These are phyloP conservation scores for Hemaris fuciformis DNA, from an alignment of 2,888 invertebrate genomes.

Conservation along the genomic window DNA sequence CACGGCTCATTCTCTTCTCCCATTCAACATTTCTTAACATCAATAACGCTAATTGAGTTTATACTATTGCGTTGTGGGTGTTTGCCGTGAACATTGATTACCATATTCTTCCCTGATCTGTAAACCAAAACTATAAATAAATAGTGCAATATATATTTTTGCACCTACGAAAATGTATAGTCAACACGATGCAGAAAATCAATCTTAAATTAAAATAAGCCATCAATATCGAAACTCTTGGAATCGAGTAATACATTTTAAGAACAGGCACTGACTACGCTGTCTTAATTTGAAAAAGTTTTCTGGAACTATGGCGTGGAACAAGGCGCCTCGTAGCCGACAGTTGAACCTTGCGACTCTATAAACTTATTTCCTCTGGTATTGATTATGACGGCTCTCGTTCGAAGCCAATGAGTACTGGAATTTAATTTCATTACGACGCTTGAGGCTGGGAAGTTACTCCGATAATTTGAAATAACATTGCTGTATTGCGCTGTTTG, in stretches of 20 bases:
- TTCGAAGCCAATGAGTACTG: constrained; percentile 40
- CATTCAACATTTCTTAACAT: no score
- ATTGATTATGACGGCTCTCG: constrained; percentile 41
- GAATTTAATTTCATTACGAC: constrained; percentile 40
- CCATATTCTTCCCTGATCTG: no score
- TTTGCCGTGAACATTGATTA: no score
- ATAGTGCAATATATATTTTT: background rate
- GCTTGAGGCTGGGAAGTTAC: constrained; percentile 28
- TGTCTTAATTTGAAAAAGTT: constrained; percentile 3
- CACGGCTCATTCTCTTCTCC: no score
- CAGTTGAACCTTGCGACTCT: background rate
- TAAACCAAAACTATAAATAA: no score
- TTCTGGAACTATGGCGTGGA: background rate
- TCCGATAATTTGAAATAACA: constrained; percentile 35
- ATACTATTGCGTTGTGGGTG: no score
- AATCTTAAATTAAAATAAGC: background rate
- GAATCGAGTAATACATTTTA: background rate
- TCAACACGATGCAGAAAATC: no score
- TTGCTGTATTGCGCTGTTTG: constrained; percentile 18
- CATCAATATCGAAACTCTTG: background rate
- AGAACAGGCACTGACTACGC: background rate
- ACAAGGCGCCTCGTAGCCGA: background rate
- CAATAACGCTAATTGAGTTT: no score
- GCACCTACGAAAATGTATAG: no score
- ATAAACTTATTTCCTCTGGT: constrained; percentile 34